phyloP scores from a whole-genome alignment of 2,113 vertebrate species.

The Ophiodon elongatus region DNA sequence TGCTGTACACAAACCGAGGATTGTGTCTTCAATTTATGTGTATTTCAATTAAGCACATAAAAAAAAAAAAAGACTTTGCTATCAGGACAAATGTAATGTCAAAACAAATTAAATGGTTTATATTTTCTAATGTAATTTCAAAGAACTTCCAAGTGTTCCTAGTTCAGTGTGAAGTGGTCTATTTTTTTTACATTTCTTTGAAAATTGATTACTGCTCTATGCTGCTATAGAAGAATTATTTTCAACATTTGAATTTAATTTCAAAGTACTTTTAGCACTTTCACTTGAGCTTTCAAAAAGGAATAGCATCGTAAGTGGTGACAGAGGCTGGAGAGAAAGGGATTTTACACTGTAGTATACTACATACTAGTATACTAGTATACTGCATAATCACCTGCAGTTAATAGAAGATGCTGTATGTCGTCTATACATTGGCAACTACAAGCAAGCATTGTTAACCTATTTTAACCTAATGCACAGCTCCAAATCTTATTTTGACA shows the following conservation, averaged over 20 bases:
- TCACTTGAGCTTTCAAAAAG: not conserved
- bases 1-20: constrained; percentile 1
- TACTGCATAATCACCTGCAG: not conserved
- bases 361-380: not conserved
- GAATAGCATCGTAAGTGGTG: not conserved
- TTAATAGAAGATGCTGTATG: not conserved
- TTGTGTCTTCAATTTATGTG: not conserved
- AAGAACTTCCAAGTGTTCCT: not conserved
- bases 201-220: not conserved
- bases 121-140: not conserved
- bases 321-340: not conserved
- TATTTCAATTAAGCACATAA: not conserved
- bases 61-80: no score
- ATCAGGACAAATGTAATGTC: no score
- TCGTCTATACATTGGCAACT: not conserved
- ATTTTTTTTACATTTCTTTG: not conserved
- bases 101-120: no score
- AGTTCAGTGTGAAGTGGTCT: not conserved
- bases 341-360: not conserved
- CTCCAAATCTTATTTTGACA: not conserved
- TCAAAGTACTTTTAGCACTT: not conserved
- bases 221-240: not conserved
- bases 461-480: not conserved
- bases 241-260: not conserved
- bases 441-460: not conserved